Evolutionary conservation across 2,113 vertebrate species (phyloP).

Genomic region (Xenotilapia caudafasciata): DNA sequence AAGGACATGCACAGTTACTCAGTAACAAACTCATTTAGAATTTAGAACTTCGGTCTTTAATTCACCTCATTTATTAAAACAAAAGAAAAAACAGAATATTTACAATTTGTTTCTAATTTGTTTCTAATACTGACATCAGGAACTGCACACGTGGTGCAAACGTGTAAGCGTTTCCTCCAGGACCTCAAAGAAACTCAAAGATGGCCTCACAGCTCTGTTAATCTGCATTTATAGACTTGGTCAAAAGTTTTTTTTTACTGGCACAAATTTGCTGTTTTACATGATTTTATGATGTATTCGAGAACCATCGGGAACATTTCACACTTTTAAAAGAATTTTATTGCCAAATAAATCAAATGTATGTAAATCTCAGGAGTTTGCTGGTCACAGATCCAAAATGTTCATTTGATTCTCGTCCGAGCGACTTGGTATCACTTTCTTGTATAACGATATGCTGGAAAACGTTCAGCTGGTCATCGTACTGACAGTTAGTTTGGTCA

Average conservation of each 20-base stretch:
- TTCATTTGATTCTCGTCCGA: rapidly evolving
- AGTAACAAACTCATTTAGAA: not conserved
- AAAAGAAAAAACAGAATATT: rapidly evolving
- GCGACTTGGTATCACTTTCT: not conserved
- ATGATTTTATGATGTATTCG: rapidly evolving
- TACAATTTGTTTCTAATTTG: not conserved
- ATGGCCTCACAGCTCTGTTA: not conserved
- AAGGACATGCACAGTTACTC: not conserved
- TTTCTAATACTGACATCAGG: rapidly evolving
- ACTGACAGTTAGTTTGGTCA: not conserved
- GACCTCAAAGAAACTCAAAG: not conserved
- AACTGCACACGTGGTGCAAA: rapidly evolving
- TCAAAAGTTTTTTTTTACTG: rapidly evolving
- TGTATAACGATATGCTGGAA: not conserved
- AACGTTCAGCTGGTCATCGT: rapidly evolving
- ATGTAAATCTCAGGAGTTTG: rapidly evolving
- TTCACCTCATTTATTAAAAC: rapidly evolving
- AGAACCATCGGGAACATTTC: not conserved
- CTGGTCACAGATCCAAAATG: not conserved
- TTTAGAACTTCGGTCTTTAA: rapidly evolving
- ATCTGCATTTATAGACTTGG: not conserved
- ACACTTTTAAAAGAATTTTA: rapidly evolving
- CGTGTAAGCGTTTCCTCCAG: not conserved
- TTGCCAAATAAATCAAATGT: not conserved
- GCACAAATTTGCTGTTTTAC: not conserved